A percentile compares a stretch with the other conserved stretches of the same genome.
phyloP scores from a whole-genome alignment of 2,888 invertebrate species.

The Pomacea canaliculata region DNA sequence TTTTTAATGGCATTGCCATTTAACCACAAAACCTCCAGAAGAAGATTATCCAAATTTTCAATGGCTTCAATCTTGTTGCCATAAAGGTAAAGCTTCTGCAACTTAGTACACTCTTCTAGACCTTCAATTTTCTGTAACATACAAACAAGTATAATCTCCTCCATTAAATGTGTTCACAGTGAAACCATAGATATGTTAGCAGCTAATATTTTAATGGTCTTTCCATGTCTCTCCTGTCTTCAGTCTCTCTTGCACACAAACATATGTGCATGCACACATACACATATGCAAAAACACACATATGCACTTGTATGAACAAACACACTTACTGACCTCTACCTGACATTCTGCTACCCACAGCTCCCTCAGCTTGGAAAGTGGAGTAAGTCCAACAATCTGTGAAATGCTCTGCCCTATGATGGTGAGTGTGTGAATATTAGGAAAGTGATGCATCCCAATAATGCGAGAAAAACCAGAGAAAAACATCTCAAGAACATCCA shows the following conservation, averaged over 20 bases:
- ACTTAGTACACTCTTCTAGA: conserved; percentile 49
- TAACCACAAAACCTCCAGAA: conserved; percentile 64
- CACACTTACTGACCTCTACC: conserved; percentile 45
- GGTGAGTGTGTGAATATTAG: conserved; percentile 60
- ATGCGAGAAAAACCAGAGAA: conserved; percentile 67
- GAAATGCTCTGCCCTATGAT: conserved; percentile 58
- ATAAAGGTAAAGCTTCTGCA: conserved; percentile 66
- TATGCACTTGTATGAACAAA: not conserved
- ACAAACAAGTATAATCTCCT: not conserved
- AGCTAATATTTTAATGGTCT: too few species aligned
- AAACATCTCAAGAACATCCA: conserved; percentile 66
- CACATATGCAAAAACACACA: too few species aligned
- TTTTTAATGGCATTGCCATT: conserved; percentile 63
- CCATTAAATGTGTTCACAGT: not conserved
- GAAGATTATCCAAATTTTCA: conserved; percentile 61
- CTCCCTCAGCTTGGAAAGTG: conserved; percentile 48
- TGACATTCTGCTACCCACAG: conserved; percentile 62
- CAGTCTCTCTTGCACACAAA: too few species aligned
- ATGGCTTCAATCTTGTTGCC: conserved; percentile 64
- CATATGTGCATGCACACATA: too few species aligned
- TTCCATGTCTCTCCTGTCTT: too few species aligned
- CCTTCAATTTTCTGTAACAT: conserved; percentile 63
- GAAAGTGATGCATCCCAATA: conserved; percentile 63
- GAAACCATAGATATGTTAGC: not conserved
- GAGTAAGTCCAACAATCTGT: conserved; percentile 48